Evolutionary conservation across 2,888 invertebrate species (phyloP).

Genomic region (Athalia cordata): DNA sequence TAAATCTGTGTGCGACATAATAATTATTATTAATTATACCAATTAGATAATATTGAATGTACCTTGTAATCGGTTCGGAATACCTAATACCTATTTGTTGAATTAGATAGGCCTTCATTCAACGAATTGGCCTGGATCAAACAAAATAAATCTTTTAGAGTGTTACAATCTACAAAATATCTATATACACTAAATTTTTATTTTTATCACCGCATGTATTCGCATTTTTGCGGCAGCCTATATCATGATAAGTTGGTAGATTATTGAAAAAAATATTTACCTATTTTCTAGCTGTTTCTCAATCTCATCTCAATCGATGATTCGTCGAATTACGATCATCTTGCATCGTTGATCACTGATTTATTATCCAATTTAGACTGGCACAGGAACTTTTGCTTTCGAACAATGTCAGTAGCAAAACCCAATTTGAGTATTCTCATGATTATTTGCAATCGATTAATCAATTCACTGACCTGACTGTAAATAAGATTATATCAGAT

Average conservation of each 20-base stretch:
- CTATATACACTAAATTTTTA: conserved; percentile 23
- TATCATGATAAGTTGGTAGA: neutral
- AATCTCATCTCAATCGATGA: too few relatives aligned
- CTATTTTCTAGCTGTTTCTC: neutral
- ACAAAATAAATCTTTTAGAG: neutral
- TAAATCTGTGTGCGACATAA: conserved; percentile 45
- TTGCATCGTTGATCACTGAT: conserved; percentile 11
- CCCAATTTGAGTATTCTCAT: conserved; percentile 34
- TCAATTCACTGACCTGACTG: conserved; percentile 37
- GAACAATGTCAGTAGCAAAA: too few relatives aligned
- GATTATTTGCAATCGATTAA: conserved; percentile 14
- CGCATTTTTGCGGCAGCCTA: conserved; percentile 13
- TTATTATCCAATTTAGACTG: neutral
- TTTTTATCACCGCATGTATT: conserved; percentile 25
- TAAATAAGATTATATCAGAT: conserved; percentile 36
- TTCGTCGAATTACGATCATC: too few relatives aligned
- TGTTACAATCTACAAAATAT: neutral
- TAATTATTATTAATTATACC: conserved; percentile 43
- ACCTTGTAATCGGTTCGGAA: conserved; percentile 42
- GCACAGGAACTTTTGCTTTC: too few relatives aligned
- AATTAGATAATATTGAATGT: conserved; percentile 44
- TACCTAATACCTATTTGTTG: conserved; percentile 24
- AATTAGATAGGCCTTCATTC: conserved; percentile 24
- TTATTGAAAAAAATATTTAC: neutral
- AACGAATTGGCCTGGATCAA: neutral